phyloP scores from a whole-genome alignment of 2,797 vertebrate genomes.

The Lophura swinhoii region DNA sequence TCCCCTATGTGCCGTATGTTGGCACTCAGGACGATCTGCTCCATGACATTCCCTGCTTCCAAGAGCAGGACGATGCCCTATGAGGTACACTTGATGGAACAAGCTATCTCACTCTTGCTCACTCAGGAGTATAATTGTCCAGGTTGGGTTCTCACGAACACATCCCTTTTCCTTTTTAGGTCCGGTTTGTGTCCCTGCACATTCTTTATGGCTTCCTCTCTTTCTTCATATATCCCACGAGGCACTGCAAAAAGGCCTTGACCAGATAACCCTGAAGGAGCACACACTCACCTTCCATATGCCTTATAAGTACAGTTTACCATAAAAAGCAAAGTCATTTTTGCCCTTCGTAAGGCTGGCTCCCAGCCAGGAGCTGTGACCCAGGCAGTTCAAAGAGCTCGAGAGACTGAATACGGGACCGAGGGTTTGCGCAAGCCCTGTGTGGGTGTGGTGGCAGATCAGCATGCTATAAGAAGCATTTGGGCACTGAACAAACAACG shows the following conservation, averaged over 20 bases:
- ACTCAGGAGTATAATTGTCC: too few relatives aligned
- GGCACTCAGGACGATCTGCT: too few relatives aligned
- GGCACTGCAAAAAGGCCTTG: background rate
- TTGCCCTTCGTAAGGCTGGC: background rate
- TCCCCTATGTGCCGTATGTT: too few relatives aligned
- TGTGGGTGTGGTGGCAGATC: background rate
- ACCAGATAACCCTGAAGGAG: background rate
- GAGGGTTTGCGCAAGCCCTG: background rate
- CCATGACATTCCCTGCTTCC: too few relatives aligned
- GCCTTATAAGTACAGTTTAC: too few relatives aligned
- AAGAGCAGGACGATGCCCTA: too few relatives aligned
- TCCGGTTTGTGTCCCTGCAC: background rate
- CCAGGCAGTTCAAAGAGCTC: background rate
- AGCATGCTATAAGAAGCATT: background rate
- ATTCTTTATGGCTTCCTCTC: background rate
- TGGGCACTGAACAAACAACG: background rate
- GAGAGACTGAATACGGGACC: background rate
- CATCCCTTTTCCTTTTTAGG: background rate
- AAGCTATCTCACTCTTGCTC: too few relatives aligned
- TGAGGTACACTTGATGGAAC: too few relatives aligned
- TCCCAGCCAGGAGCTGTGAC: background rate
- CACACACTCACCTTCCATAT: too few relatives aligned
- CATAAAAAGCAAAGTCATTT: background rate
- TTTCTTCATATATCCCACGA: background rate
- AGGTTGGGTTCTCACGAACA: too few relatives aligned